phyloP scores from a whole-genome alignment of 2,113 vertebrate species.

The Nannospalax galili region DNA sequence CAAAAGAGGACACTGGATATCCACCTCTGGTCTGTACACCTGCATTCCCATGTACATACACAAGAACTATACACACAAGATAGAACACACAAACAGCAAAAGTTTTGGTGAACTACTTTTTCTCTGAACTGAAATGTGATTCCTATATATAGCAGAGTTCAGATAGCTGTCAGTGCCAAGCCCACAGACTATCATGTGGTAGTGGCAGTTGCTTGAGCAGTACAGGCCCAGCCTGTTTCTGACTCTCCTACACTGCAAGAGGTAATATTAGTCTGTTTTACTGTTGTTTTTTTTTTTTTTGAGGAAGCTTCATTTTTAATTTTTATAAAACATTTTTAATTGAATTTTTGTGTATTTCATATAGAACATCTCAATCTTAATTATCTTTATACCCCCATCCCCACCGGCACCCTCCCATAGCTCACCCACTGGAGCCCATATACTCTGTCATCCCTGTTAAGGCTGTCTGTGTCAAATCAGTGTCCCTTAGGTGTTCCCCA shows the following conservation, averaged over 20 bases:
- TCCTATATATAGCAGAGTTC: neutral
- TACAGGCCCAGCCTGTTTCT: neutral
- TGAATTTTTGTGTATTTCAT: too few relatives aligned
- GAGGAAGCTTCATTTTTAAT: too few relatives aligned
- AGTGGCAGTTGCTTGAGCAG: too few relatives aligned
- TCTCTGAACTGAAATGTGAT: neutral
- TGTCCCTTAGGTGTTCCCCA: too few relatives aligned
- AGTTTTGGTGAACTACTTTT: neutral
- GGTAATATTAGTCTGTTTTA: neutral
- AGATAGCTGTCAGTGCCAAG: neutral
- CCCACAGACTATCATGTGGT: rapidly evolving
- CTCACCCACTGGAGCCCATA: too few relatives aligned
- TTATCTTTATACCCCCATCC: too few relatives aligned
- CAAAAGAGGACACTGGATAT: neutral
- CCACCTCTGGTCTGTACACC: neutral
- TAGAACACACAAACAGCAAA: neutral
- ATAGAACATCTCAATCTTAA: too few relatives aligned
- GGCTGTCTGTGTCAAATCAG: too few relatives aligned
- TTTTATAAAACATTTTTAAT: too few relatives aligned
- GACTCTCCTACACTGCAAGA: neutral
- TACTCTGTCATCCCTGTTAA: too few relatives aligned
- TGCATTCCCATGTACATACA: neutral
- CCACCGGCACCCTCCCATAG: too few relatives aligned
- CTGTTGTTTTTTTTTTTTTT: too few relatives aligned
- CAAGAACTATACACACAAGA: neutral